These are phyloP conservation scores for Nyctalus aviator DNA, from an alignment of 2,797 vertebrate genomes.

Conservation along the genomic window DNA sequence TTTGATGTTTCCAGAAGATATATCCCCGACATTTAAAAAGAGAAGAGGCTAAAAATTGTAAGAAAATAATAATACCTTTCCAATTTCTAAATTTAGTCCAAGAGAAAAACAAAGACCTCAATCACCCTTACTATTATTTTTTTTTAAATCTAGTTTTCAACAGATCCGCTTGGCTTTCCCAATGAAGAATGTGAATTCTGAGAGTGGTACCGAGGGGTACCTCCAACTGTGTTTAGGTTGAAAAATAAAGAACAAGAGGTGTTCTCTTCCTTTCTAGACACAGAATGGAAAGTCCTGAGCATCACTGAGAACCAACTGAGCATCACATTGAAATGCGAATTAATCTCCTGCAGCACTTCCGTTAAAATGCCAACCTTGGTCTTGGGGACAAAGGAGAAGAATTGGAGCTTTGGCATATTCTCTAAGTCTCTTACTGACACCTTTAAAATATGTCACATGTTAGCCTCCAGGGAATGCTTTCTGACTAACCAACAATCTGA, in stretches of 20 bases:
- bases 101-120: constrained; percentile 32
- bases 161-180: background rate
- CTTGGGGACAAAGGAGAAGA: background rate
- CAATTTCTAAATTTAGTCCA: constrained; percentile 14
- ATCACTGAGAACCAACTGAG: background rate
- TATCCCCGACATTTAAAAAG: background rate
- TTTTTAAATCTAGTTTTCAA: background rate
- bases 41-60: background rate
- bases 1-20: background rate
- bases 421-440: background rate
- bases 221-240: background rate
- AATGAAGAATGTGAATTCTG: background rate
- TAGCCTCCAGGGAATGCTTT: background rate
- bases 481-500: background rate
- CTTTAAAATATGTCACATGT: background rate
- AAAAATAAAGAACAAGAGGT: background rate
- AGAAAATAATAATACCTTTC: background rate
- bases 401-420: background rate
- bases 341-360: background rate
- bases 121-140: background rate
- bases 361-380: background rate
- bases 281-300: background rate
- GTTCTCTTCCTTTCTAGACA: background rate
- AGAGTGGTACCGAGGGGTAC: background rate
- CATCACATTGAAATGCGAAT: background rate